These are phyloP conservation scores for Graptemys geographica DNA, from an alignment of 2,797 vertebrate species.

Conservation along the genomic window DNA sequence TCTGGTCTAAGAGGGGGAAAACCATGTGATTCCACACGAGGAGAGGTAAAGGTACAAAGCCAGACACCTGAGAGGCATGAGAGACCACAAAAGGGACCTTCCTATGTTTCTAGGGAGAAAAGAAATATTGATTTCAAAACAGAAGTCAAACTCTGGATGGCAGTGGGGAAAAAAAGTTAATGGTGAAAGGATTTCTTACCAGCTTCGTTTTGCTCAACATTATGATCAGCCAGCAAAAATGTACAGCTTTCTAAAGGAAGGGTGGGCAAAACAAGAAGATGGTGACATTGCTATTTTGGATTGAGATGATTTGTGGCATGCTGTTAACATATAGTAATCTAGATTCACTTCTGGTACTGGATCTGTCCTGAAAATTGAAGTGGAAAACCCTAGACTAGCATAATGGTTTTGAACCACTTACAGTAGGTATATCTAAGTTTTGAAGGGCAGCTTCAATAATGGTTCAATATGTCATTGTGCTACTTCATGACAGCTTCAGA, in stretches of 20 bases:
- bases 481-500: accelerated
- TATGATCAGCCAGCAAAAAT: not conserved
- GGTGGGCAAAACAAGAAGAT: not conserved
- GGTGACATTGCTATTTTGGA: not conserved
- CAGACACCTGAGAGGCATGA: not conserved
- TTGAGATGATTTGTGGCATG: not conserved
- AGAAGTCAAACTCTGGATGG: not conserved
- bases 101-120: not conserved
- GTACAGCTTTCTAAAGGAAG: not conserved
- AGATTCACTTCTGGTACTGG: not conserved
- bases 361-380: not conserved
- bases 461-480: not conserved
- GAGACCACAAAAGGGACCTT: not conserved
- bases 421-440: not conserved
- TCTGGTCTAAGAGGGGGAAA: not conserved
- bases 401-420: not conserved
- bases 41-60: not conserved
- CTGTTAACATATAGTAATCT: not conserved
- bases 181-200: not conserved
- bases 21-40: not conserved
- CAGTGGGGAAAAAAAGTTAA: not conserved
- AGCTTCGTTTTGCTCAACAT: not conserved
- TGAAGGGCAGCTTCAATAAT: not conserved
- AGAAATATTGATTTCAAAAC: not conserved
- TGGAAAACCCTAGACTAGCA: not conserved